Conservation (phyloP, 2,113 vertebrate genomes). For the Rattus rattus region DNA sequence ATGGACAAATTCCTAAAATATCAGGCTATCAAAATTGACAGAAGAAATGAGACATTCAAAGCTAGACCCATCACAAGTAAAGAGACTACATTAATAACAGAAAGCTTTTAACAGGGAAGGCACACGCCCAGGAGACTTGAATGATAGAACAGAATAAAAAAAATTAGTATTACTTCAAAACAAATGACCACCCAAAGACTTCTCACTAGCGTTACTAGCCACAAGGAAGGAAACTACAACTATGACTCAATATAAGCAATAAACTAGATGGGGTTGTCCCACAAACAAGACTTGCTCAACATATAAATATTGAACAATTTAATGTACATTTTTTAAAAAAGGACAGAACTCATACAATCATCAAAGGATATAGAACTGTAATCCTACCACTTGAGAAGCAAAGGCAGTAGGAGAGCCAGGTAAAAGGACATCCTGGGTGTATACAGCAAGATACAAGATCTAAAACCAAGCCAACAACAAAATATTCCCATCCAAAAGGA, state of each 20-base stretch:
- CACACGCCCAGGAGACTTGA: neutral
- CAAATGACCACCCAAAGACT: neutral
- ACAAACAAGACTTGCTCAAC: neutral
- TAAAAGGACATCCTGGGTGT: neutral
- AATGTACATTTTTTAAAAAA: neutral
- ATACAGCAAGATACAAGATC: neutral
- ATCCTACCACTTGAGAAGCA: neutral
- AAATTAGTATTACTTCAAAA: neutral
- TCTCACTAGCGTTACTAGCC: neutral
- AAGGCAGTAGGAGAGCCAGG: neutral
- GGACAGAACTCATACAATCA: neutral
- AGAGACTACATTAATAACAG: neutral
- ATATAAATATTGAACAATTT: neutral
- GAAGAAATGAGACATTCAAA: neutral
- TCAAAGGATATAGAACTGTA: neutral
- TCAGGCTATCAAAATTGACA: neutral
- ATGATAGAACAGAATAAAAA: conserved; percentile 14
- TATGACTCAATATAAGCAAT: neutral
- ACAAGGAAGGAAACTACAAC: neutral
- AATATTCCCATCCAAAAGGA: neutral
- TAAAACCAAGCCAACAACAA: neutral
- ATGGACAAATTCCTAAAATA: neutral
- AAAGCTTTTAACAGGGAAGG: neutral
- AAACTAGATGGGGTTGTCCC: neutral
- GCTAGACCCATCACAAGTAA: neutral